phyloP scores from a whole-genome alignment of 1,140 invertebrate genomes.

The Zelostemma sp. region DNA sequence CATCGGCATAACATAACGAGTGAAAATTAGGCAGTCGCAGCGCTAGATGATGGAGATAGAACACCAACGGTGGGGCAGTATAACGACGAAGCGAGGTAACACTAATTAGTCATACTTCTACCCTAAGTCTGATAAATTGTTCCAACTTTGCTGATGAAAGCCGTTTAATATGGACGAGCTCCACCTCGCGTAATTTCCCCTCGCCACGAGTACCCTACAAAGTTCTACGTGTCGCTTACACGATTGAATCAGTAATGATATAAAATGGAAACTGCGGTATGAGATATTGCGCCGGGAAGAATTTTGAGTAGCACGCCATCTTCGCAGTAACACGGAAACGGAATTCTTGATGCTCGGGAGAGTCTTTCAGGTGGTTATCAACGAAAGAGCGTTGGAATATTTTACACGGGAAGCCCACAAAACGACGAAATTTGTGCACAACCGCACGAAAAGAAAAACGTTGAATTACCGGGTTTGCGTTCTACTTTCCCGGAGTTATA shows the following conservation, averaged over 20 bases:
- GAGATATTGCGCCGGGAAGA: conserved; percentile 28
- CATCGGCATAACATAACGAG: conserved; percentile 14
- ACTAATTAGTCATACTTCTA: conserved; percentile 64
- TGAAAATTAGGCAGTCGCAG: conserved; percentile 41
- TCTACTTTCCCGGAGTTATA: not conserved
- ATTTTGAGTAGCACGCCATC: conserved; percentile 19
- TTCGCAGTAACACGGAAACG: conserved; percentile 15
- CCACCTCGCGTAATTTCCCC: conserved; percentile 47
- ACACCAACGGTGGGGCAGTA: conserved; percentile 40
- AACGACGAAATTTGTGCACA: no score
- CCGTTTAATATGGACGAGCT: conserved; percentile 59
- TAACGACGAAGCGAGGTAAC: conserved; percentile 56
- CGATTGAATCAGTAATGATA: conserved; percentile 51
- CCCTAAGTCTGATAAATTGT: conserved; percentile 62
- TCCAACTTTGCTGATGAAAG: conserved; percentile 60
- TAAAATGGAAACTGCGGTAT: conserved; percentile 32
- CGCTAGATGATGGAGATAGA: conserved; percentile 49
- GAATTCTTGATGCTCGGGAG: conserved; percentile 6
- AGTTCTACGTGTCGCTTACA: conserved; percentile 48
- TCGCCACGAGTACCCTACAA: conserved; percentile 43
- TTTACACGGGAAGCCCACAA: no score
- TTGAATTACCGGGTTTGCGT: not conserved
- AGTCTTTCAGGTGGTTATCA: conserved; percentile 13
- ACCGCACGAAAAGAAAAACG: no score
- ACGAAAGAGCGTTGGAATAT: no score